Conservation (phyloP, 1,140 invertebrate genomes). For the Amyelois transitella region DNA sequence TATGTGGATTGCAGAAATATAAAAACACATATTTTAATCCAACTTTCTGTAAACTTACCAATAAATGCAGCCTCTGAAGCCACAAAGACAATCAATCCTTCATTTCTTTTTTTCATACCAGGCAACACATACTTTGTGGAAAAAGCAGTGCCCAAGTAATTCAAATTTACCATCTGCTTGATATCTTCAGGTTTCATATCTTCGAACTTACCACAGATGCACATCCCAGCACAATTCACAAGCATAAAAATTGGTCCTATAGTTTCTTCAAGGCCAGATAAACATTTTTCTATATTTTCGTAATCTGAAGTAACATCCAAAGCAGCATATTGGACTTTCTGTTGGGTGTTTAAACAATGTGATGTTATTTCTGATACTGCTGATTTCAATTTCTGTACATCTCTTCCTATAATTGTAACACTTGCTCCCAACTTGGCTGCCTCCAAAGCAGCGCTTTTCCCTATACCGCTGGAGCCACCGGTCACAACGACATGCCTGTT, state of each 20-base stretch:
- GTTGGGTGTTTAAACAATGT: conserved; percentile 58
- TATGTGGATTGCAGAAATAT: no score
- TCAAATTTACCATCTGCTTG: conserved; percentile 81
- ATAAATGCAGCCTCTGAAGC: conserved; percentile 93
- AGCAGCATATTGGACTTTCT: conserved; percentile 81
- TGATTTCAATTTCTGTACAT: conserved; percentile 79
- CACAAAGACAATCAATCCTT: conserved; percentile 89
- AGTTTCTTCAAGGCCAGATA: conserved; percentile 75
- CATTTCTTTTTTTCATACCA: conserved; percentile 81
- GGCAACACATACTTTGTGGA: conserved; percentile 81
- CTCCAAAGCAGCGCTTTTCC: conserved; percentile 86
- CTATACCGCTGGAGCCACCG: conserved; percentile 97
- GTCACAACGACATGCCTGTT: conserved; percentile 84
- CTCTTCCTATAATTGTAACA: conserved; percentile 92
- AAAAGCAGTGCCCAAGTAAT: conserved; percentile 83
- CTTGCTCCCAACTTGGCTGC: conserved; percentile 86
- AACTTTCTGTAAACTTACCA: conserved; percentile 75
- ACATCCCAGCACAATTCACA: conserved; percentile 93
- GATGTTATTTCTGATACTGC: conserved; percentile 77
- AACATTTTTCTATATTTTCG: conserved; percentile 76
- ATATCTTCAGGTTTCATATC: conserved; percentile 84
- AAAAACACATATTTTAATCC: background rate
- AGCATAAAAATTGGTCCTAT: conserved; percentile 90
- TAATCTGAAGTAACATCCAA: conserved; percentile 84
- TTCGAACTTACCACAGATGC: conserved; percentile 88